A percentile compares a stretch with the other conserved stretches of the same genome.
These are phyloP conservation scores for Psilopogon haemacephalus DNA, from an alignment of 2,113 vertebrate genomes.

Conservation along the genomic window DNA sequence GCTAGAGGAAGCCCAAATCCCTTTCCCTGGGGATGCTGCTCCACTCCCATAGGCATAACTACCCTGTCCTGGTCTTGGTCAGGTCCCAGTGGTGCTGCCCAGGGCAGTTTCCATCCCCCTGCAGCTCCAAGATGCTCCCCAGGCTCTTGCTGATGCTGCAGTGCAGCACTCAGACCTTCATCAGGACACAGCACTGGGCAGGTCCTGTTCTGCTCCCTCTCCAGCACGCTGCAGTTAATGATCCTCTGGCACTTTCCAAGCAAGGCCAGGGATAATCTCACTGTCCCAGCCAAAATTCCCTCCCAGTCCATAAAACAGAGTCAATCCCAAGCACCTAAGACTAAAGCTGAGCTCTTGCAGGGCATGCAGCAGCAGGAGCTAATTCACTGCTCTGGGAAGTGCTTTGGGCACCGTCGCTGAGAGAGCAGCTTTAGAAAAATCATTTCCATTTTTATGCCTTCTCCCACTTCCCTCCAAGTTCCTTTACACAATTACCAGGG, in stretches of 20 bases:
- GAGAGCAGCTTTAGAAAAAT: not conserved
- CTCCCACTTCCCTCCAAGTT: not conserved
- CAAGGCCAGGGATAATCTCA: not conserved
- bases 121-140: not conserved
- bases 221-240: rapidly evolving
- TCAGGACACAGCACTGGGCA: rapidly evolving
- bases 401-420: not conserved
- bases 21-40: not conserved
- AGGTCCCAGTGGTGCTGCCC: not conserved
- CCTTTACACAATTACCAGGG: not conserved
- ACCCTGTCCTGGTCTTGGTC: not conserved
- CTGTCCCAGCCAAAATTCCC: not conserved
- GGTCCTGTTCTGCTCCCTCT: not conserved
- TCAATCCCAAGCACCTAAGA: not conserved
- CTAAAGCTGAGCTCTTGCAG: not conserved
- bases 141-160: rapidly evolving
- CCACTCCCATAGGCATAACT: not conserved
- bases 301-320: not conserved
- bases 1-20: no score
- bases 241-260: not conserved
- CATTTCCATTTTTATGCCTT: not conserved
- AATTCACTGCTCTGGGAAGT: not conserved
- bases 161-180: rapidly evolving
- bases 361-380: not conserved
- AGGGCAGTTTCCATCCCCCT: rapidly evolving